phyloP scores from a whole-genome alignment of 2,113 vertebrate species.

The Rhinogobius similis region DNA sequence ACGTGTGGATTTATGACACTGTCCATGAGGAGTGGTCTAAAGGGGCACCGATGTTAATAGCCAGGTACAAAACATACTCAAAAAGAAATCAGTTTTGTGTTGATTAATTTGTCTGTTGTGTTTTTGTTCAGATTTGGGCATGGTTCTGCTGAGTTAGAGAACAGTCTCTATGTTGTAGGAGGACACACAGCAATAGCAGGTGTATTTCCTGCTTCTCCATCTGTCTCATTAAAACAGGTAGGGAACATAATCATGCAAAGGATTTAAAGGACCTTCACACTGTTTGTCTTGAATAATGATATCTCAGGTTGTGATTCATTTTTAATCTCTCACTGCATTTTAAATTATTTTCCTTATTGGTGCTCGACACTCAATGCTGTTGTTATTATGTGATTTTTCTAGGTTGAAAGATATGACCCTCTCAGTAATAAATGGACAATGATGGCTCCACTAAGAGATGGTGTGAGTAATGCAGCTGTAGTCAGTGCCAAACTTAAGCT shows the following conservation, averaged over 20 bases:
- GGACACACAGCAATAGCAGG: slow-evolving; percentile 91
- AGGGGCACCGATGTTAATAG: slow-evolving; percentile 93
- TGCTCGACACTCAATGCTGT: background rate
- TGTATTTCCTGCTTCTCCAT: slow-evolving; percentile 90
- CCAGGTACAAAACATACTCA: slow-evolving; percentile 60
- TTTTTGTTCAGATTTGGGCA: slow-evolving; percentile 81
- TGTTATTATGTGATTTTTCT: background rate
- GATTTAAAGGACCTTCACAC: background rate
- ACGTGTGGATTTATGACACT: slow-evolving; percentile 94
- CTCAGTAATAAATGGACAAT: slow-evolving; percentile 89
- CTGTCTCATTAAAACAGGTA: slow-evolving; percentile 89
- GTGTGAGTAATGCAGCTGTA: slow-evolving; percentile 93
- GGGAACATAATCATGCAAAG: background rate
- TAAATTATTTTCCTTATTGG: background rate
- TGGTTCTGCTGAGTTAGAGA: slow-evolving; percentile 89
- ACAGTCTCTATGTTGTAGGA: slow-evolving; percentile 90
- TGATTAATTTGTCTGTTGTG: background rate
- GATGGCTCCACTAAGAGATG: slow-evolving; percentile 90
- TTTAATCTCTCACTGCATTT: background rate
- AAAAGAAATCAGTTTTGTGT: background rate
- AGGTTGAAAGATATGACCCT: slow-evolving; percentile 89
- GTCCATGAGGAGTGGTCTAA: slow-evolving; percentile 94
- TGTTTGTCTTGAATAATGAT: slow-evolving; percentile 3
- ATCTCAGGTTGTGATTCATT: background rate
- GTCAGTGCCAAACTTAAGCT: slow-evolving; percentile 92